A percentile compares a stretch with the other conserved stretches of the same genome.
Evolutionary conservation across 2,797 vertebrate genomes (phyloP).

Genomic region (Heterohyrax brucei): DNA sequence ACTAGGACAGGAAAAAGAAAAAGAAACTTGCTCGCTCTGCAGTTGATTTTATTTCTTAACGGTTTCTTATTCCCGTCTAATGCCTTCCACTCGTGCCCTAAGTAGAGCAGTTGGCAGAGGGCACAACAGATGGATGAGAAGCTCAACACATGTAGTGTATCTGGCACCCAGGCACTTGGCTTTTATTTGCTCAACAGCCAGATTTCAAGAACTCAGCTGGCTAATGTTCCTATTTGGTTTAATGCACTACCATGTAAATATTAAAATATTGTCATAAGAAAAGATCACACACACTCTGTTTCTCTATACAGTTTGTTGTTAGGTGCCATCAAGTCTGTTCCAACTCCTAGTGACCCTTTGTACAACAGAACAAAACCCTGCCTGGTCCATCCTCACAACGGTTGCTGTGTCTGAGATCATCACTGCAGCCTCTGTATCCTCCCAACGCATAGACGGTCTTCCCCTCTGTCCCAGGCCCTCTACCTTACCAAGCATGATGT

Average conservation of each 20-base stretch:
- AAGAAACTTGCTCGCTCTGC: slow-evolving; percentile 87
- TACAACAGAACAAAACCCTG: too few relatives aligned
- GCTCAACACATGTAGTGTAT: slow-evolving; percentile 81
- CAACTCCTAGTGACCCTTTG: too few relatives aligned
- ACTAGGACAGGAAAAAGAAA: slow-evolving; percentile 88
- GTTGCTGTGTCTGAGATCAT: too few relatives aligned
- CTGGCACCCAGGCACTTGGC: slow-evolving; percentile 88
- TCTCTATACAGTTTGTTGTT: not conserved
- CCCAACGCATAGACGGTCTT: too few relatives aligned
- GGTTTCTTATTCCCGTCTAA: slow-evolving; percentile 89
- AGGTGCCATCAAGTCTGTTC: too few relatives aligned
- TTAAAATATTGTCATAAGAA: slow-evolving; percentile 62
- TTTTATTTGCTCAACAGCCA: slow-evolving; percentile 86
- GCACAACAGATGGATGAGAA: slow-evolving; percentile 89
- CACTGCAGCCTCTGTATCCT: too few relatives aligned
- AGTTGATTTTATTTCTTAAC: slow-evolving; percentile 89
- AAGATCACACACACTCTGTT: slow-evolving; percentile 38
- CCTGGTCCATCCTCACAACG: too few relatives aligned
- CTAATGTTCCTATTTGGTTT: slow-evolving; percentile 74
- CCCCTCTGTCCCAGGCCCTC: too few relatives aligned
- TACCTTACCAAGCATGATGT: too few relatives aligned
- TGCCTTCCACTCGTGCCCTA: slow-evolving; percentile 82
- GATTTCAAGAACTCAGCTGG: slow-evolving; percentile 69
- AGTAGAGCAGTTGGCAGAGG: slow-evolving; percentile 88
- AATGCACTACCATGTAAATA: slow-evolving; percentile 49